phyloP scores from a whole-genome alignment of 2,113 vertebrate species.

The Pungitius pungitius region DNA sequence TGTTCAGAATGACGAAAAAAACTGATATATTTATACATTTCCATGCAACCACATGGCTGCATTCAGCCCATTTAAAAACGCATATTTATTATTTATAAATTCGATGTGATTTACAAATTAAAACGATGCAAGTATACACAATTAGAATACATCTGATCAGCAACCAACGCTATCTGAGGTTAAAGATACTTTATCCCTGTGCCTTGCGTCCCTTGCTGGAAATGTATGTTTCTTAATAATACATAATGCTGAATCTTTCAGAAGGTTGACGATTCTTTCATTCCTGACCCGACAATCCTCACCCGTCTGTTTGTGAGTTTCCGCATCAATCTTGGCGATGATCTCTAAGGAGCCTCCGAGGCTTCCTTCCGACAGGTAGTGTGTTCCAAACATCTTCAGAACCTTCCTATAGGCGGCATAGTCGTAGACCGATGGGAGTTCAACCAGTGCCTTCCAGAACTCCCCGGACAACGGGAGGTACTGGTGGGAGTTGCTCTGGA shows the following conservation, averaged over 20 bases:
- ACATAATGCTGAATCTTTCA: background rate
- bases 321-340: conserved; percentile 77
- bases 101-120: background rate
- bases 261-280: background rate
- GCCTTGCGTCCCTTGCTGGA: background rate
- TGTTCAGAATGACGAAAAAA: background rate
- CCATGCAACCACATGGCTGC: background rate
- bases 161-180: background rate
- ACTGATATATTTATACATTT: background rate
- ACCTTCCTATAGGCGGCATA: conserved; percentile 82
- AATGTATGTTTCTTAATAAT: background rate
- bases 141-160: background rate
- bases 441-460: conserved; percentile 86
- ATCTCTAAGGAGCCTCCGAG: conserved; percentile 86
- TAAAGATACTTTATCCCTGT: background rate
- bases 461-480: conserved; percentile 84
- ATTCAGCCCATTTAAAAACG: background rate
- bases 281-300: conserved; percentile 31
- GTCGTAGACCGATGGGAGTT: conserved; percentile 85
- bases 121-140: background rate
- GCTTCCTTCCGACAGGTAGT: conserved; percentile 87
- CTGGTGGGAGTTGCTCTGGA: conserved; percentile 85
- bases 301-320: conserved; percentile 71
- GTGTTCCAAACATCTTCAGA: conserved; percentile 87
- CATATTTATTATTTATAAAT: background rate